Conservation (phyloP, 2,888 invertebrate genomes). For the Melinaea menophilus region DNA sequence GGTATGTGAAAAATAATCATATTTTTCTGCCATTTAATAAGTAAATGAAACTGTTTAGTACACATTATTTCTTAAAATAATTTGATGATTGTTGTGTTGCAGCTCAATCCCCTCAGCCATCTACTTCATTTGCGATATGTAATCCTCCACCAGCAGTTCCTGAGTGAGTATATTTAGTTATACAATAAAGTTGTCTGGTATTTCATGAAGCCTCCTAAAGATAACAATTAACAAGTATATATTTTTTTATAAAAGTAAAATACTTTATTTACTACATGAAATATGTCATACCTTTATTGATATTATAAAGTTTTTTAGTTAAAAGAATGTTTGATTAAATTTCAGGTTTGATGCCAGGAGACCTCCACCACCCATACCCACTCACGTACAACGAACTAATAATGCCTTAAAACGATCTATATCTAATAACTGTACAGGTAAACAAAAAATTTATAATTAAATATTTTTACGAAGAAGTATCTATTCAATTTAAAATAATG, state of each 20-base stretch:
- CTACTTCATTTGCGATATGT: constrained; percentile 3
- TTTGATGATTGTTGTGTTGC: constrained; percentile 1
- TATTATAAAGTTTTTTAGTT: constrained; percentile 12
- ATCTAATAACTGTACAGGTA: constrained; percentile 42
- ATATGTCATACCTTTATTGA: background rate
- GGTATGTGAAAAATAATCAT: constrained; percentile 34
- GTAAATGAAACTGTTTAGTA: constrained; percentile 1
- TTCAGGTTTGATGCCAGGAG: constrained; percentile 54
- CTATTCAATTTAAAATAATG: background rate
- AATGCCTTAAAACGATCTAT: constrained; percentile 38
- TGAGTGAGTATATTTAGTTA: constrained; percentile 13
- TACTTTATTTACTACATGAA: no score
- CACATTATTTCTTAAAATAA: background rate
- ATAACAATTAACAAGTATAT: no score
- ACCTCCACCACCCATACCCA: constrained; percentile 54
- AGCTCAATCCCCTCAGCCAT: background rate
- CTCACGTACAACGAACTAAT: constrained; percentile 32
- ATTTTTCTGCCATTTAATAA: background rate
- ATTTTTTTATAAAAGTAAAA: no score
- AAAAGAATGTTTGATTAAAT: constrained; percentile 18
- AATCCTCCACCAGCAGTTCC: constrained; percentile 8
- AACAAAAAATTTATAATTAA: no score
- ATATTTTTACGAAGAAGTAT: constrained; percentile 9
- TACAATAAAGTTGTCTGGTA: background rate
- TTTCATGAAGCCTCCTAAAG: no score